Evolutionary conservation across 2,113 vertebrate species (phyloP), one percentile per base, ranked within the genome.

Genomic region (Percopsis transmontana): DNA sequence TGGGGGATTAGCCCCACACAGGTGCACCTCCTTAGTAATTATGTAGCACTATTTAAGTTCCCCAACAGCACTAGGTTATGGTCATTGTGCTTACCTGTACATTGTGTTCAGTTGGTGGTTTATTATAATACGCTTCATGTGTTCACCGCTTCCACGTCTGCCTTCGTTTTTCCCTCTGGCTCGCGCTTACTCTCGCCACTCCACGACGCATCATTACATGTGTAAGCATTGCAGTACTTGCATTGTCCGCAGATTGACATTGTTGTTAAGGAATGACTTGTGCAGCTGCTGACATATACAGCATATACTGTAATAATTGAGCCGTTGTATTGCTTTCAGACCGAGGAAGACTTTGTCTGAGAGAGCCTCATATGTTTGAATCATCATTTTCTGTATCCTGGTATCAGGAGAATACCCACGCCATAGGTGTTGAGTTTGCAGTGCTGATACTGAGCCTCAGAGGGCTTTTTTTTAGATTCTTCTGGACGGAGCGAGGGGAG

Each of bases 401-500:
- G 10, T 40, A 41, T 15, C 1, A 20, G 40, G 67, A 50, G 54
- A 72, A 61, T 54, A 68, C 40, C 58, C 39, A 62, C 39, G 14
- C 48, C 44, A 15, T 18, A 45, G 58, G 41, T 65, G 44, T 54
- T 55, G 44, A 73, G 57, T 57, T 68, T 47, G 40, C 18, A 59
- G 39, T 59, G 18, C 48, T 62, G 50, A 19, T 27, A 2, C 47
- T 1, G 5, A 18, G 45, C 41, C 21, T 11, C 11, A 3, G 41
- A 53, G 24, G 50, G 11, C 58, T 42, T 33, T 33, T 33, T 52
- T 47, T 20, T 2, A 11, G 2, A 20, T 23, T 11, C 20, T 13
- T 45, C 56, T 15, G 21, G 39, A 38, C 47, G 19, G 8, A 19
- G 14, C 2, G 7, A 70, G 18, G 21, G 18, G 24, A 58, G 16